These are phyloP conservation scores for Sebastes vulpes DNA, from an alignment of 2,797 vertebrate species.

Conservation along the genomic window DNA sequence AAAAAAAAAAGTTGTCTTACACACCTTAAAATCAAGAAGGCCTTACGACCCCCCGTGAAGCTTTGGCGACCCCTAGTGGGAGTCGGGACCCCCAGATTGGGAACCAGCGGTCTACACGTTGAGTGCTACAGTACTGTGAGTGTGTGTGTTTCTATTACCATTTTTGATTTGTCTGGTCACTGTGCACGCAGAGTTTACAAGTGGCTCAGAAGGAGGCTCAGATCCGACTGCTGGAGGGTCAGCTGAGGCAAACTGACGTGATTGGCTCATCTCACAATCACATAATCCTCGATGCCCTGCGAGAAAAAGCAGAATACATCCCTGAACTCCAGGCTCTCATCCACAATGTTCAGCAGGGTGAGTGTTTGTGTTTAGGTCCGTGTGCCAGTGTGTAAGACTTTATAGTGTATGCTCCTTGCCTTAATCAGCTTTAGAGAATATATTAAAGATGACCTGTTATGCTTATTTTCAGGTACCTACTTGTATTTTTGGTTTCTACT, in stretches of 20 bases:
- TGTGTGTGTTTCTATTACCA: background rate
- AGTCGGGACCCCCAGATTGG: no score
- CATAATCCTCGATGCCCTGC: conserved; percentile 91
- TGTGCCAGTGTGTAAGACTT: background rate
- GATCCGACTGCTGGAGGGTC: conserved; percentile 94
- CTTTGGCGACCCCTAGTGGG: no score
- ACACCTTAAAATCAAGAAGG: no score
- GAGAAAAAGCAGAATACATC: conserved; percentile 93
- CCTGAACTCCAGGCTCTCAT: conserved; percentile 93
- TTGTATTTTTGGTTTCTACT: no score
- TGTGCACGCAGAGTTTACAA: conserved; percentile 89
- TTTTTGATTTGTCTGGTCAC: background rate
- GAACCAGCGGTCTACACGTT: no score
- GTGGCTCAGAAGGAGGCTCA: conserved; percentile 97
- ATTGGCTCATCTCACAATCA: conserved; percentile 92
- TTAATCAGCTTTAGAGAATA: background rate
- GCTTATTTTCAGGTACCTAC: no score
- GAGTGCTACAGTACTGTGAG: background rate
- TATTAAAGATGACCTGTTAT: background rate
- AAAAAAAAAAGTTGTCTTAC: no score
- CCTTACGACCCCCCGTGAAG: fast-evolving
- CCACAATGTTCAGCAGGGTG: conserved; percentile 93
- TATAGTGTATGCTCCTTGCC: background rate
- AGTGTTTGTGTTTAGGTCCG: background rate
- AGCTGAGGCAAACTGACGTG: conserved; percentile 92